These are phyloP conservation scores for Octomys mimax DNA, from an alignment of 2,797 vertebrate species.

Conservation along the genomic window DNA sequence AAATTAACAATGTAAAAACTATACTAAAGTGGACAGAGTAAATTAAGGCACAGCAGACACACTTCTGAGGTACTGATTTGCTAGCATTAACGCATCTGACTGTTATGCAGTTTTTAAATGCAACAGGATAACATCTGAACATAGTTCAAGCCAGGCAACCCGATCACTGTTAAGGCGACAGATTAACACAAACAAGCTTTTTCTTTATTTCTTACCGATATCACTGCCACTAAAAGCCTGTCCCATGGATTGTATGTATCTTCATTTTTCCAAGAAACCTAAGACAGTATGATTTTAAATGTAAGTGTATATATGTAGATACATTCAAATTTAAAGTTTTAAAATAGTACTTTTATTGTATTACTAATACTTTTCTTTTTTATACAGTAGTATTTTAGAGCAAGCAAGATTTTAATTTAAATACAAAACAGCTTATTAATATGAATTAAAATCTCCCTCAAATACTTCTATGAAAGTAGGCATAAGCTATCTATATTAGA, in stretches of 20 bases:
- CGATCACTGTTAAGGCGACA: slow-evolving; percentile 17
- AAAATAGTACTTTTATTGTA: not conserved
- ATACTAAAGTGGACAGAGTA: not conserved
- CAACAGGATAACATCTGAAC: not conserved
- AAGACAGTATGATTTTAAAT: not conserved
- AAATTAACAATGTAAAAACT: not conserved
- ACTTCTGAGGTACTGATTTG: not conserved
- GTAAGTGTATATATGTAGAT: not conserved
- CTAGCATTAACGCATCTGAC: not conserved
- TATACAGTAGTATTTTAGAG: not conserved
- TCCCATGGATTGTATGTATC: slow-evolving; percentile 84
- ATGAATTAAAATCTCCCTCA: not conserved
- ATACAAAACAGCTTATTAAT: not conserved
- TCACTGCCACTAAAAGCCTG: slow-evolving; percentile 88
- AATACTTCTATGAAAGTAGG: slow-evolving; percentile 2
- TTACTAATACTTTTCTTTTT: no score
- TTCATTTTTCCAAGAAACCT: slow-evolving; percentile 89
- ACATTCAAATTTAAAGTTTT: not conserved
- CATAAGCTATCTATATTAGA: slow-evolving; percentile 39
- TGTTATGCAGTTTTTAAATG: not conserved
- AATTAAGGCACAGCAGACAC: not conserved
- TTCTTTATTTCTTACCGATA: slow-evolving; percentile 86
- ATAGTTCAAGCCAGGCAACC: not conserved
- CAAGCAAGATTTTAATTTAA: not conserved
- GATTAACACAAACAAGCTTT: not conserved